Percentiles rank a stretch among this genome's conserved stretches.
Conservation (phyloP, 2,888 invertebrate species). For the Ectemnius continuus region DNA sequence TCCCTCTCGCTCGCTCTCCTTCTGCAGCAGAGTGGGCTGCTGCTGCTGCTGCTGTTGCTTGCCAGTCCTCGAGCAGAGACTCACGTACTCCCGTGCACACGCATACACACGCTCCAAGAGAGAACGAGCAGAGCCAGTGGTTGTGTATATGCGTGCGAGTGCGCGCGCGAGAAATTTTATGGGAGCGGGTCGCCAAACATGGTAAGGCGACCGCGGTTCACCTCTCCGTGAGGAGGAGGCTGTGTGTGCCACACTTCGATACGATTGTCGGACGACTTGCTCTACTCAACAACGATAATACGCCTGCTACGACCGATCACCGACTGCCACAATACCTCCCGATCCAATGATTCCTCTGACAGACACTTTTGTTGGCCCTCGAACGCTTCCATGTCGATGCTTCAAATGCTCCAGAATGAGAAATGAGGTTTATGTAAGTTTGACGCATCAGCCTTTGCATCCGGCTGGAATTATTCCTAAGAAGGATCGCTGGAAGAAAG, state of each 20-base stretch:
- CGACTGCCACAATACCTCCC: background rate
- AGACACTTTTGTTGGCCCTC: no score
- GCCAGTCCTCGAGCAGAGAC: slow-evolving; percentile 35
- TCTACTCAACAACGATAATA: background rate
- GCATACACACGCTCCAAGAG: slow-evolving; percentile 22
- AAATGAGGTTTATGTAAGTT: no score
- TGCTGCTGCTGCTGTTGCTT: slow-evolving; percentile 23
- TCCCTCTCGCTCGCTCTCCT: background rate
- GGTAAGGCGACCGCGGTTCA: slow-evolving; percentile 59
- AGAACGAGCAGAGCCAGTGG: background rate
- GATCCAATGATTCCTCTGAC: no score
- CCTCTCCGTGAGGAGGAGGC: slow-evolving; percentile 33
- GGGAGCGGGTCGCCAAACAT: slow-evolving; percentile 70
- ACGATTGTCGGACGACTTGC: background rate
- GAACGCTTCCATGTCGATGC: no score
- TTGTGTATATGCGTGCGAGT: slow-evolving; percentile 33
- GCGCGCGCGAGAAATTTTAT: slow-evolving; percentile 66
- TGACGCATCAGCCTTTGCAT: no score
- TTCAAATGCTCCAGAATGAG: no score
- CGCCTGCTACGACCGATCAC: background rate
- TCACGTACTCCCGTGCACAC: slow-evolving; percentile 22
- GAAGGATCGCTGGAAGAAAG: no score
- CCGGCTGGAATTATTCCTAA: no score
- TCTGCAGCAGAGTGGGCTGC: slow-evolving; percentile 45
- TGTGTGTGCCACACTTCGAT: slow-evolving; percentile 8